A percentile compares a stretch with the other conserved stretches of the same genome.
phyloP scores from a whole-genome alignment of 2,797 vertebrate genomes.

The Bovichtus variegatus region DNA sequence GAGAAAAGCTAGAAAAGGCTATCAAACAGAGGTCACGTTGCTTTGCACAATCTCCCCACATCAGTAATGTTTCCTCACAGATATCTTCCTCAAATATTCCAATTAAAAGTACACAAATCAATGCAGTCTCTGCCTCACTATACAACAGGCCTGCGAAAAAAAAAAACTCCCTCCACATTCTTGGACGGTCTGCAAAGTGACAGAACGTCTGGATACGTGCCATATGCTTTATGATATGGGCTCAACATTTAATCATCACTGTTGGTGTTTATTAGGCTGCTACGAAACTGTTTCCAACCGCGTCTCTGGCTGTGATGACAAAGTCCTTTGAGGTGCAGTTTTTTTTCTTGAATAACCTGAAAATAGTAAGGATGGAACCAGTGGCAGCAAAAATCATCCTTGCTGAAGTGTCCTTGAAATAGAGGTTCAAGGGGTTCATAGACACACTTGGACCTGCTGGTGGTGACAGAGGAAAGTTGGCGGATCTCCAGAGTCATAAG shows the following conservation, averaged over 20 bases:
- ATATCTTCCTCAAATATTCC: conserved; percentile 32
- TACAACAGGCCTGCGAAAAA: conserved; percentile 4
- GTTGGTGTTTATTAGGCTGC: conserved; percentile 44
- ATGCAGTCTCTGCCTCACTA: conserved; percentile 2
- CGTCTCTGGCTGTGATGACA: conserved; percentile 25
- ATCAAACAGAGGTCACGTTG: conserved; percentile 39
- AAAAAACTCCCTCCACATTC: conserved; percentile 39
- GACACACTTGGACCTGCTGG: not conserved
- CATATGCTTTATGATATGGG: conserved; percentile 26
- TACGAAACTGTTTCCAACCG: conserved; percentile 46
- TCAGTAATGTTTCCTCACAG: conserved; percentile 11
- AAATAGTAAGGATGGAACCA: not conserved
- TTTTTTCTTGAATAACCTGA: conserved; percentile 16
- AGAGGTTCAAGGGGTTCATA: not conserved
- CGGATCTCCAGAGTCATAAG: not conserved
- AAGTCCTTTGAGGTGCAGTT: conserved; percentile 2
- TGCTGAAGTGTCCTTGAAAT: not conserved
- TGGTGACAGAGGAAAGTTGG: not conserved
- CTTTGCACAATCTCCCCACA: conserved; percentile 37
- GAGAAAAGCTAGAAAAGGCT: conserved; percentile 17
- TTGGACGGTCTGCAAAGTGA: conserved; percentile 35
- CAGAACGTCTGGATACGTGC: conserved; percentile 2
- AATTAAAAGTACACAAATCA: conserved; percentile 58
- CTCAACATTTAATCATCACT: conserved; percentile 14
- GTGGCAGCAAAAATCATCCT: not conserved